phyloP scores from a whole-genome alignment of 2,888 invertebrate genomes.

The Drosophila phalerata region DNA sequence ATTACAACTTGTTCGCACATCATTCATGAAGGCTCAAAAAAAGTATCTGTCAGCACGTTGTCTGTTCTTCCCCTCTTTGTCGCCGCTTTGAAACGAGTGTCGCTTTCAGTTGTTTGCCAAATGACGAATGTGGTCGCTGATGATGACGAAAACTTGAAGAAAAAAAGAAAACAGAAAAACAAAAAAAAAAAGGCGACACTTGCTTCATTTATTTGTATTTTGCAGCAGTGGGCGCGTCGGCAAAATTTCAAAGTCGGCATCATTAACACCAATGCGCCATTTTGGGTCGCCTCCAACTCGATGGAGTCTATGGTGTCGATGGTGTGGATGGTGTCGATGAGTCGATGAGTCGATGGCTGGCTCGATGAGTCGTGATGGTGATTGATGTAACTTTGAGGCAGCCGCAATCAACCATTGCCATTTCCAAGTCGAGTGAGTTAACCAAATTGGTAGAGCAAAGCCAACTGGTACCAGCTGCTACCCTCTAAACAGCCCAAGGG shows the following conservation, averaged over 20 bases:
- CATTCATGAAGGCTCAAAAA: conserved; percentile 53
- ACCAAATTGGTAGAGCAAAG: conserved; percentile 62
- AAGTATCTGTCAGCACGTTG: conserved; percentile 72
- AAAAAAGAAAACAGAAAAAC: conserved; percentile 22
- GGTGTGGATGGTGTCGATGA: conserved; percentile 17
- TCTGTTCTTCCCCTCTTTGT: conserved; percentile 18
- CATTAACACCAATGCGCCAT: conserved; percentile 77
- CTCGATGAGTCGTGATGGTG: conserved; percentile 42
- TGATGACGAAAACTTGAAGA: conserved; percentile 61
- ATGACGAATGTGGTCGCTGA: conserved; percentile 72
- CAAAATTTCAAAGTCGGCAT: conserved; percentile 79
- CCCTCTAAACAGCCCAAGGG: conserved; percentile 44
- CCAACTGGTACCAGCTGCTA: conserved; percentile 44
- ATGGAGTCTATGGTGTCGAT: conserved; percentile 37
- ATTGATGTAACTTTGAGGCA: conserved; percentile 70
- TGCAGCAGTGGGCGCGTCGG: conserved; percentile 73
- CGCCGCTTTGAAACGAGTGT: conserved; percentile 9
- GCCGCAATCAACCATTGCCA: conserved; percentile 41
- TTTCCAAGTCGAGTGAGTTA: conserved; percentile 55
- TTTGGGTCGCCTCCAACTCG: conserved; percentile 53
- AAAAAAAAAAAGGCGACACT: conserved; percentile 61
- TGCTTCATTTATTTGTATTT: conserved; percentile 69
- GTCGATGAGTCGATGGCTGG: conserved; percentile 14
- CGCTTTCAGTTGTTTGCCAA: conserved; percentile 74
- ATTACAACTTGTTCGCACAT: conserved; percentile 80